These are phyloP conservation scores for Gnathonemus longibarbis DNA, from an alignment of 2,113 vertebrate genomes.

Conservation along the genomic window DNA sequence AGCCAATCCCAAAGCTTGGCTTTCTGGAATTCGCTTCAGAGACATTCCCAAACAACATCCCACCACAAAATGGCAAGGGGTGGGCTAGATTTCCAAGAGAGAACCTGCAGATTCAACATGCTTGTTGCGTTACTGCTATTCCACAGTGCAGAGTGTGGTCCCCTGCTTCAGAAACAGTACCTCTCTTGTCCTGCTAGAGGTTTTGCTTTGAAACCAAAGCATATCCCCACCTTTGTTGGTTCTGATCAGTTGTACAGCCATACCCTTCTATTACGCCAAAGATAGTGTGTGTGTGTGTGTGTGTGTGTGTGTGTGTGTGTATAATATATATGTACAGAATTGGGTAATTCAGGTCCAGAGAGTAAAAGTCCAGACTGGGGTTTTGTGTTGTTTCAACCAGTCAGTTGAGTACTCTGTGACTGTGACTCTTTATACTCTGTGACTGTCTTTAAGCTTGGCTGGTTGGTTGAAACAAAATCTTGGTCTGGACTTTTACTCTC, in stretches of 20 bases:
- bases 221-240: background rate
- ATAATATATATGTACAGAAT: no score
- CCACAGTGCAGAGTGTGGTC: background rate
- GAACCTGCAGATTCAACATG: background rate
- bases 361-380: no score
- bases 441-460: no score
- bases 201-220: background rate
- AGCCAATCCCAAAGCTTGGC: background rate
- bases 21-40: background rate
- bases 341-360: no score
- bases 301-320: no score
- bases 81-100: background rate
- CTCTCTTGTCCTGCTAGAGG: background rate
- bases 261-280: background rate
- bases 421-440: no score
- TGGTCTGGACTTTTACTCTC: no score
- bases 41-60: background rate
- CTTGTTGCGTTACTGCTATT: background rate
- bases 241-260: background rate
- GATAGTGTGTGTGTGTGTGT: background rate
- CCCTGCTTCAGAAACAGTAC: background rate
- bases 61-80: background rate
- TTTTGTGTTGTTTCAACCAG: no score
- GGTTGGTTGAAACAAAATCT: no score
- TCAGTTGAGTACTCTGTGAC: no score